phyloP scores from a whole-genome alignment of 2,797 vertebrate species.

The Prunella strophiata region DNA sequence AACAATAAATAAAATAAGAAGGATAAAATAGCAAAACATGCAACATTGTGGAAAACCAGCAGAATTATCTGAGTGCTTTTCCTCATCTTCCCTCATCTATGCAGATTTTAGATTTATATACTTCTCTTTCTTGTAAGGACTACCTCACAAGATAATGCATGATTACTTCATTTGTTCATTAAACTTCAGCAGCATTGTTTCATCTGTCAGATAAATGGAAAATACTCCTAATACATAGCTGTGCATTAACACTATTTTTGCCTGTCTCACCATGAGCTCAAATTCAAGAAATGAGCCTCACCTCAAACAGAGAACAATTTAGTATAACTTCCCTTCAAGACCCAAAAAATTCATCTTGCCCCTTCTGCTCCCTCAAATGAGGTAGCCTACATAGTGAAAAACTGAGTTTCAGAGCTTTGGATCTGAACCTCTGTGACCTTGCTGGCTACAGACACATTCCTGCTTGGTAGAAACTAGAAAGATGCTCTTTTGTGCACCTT shows the following conservation, averaged over 20 bases:
- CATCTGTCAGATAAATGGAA: neutral
- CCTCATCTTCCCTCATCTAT: neutral
- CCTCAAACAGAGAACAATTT: neutral
- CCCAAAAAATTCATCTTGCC: neutral
- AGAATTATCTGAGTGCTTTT: neutral
- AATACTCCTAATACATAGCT: neutral
- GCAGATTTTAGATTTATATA: neutral
- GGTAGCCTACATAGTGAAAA: neutral
- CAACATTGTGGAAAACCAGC: neutral
- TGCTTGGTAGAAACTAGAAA: neutral
- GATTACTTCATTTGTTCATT: neutral
- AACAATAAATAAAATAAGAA: neutral
- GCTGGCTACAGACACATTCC: neutral
- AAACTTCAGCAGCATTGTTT: neutral
- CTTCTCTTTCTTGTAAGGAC: neutral
- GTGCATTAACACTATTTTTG: neutral
- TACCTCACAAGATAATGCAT: neutral
- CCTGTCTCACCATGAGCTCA: neutral
- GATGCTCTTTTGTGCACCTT: neutral
- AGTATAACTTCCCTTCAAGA: neutral
- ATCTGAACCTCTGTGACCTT: neutral
- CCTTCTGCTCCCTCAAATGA: neutral
- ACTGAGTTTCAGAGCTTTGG: neutral
- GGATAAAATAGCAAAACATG: neutral
- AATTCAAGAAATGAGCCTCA: neutral